These are phyloP conservation scores for Yponomeuta cagnagella DNA, from an alignment of 2,888 invertebrate genomes.

Conservation along the genomic window DNA sequence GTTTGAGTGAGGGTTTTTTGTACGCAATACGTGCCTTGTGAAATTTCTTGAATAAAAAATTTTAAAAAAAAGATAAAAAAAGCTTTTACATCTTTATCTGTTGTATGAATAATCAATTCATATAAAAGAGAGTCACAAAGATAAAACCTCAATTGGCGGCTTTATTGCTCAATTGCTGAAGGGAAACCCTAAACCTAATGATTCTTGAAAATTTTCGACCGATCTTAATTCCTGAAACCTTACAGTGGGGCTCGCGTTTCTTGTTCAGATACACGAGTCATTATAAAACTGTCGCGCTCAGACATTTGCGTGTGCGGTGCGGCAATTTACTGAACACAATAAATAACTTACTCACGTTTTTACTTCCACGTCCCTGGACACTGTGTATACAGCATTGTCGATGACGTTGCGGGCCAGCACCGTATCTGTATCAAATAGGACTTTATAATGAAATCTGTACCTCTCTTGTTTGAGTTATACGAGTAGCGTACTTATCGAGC, in stretches of 20 bases:
- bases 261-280: not conserved
- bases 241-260: not conserved
- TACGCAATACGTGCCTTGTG: too few species aligned
- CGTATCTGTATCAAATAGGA: conserved; percentile 45
- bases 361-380: conserved; percentile 38
- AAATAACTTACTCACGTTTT: conserved; percentile 56
- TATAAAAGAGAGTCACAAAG: too few species aligned
- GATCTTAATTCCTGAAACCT: not conserved
- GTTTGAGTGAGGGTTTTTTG: too few species aligned
- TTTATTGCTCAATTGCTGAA: too few species aligned
- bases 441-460: conserved; percentile 26
- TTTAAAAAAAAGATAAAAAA: too few species aligned
- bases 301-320: not conserved
- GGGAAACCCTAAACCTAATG: too few species aligned
- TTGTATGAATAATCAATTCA: too few species aligned
- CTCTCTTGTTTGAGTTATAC: conserved; percentile 15
- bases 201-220: too few species aligned
- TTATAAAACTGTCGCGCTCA: conserved; percentile 12
- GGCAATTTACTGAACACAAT: not conserved
- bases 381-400: conserved; percentile 45
- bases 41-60: too few species aligned
- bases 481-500: not conserved
- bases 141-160: too few species aligned
- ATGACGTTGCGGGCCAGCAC: conserved; percentile 33
- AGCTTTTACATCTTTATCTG: too few species aligned